These are phyloP conservation scores for Nesogale talazaci DNA, from an alignment of 2,113 vertebrate species.

Conservation along the genomic window DNA sequence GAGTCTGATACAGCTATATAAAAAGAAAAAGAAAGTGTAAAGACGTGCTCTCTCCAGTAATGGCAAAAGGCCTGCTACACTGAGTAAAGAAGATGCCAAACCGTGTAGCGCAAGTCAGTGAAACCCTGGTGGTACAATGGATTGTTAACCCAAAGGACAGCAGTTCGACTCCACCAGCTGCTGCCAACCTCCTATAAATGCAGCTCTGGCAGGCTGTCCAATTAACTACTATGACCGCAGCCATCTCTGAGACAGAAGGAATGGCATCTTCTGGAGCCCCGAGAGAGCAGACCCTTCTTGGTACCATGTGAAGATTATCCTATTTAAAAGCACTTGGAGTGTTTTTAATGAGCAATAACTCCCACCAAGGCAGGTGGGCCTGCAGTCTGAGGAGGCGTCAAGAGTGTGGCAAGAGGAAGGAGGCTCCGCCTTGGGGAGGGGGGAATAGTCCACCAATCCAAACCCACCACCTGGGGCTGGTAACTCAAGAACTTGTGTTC, in stretches of 20 bases:
- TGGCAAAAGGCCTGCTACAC: background rate
- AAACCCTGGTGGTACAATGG: no score
- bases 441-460: background rate
- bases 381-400: background rate
- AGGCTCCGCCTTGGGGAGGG: background rate
- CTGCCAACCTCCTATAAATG: background rate
- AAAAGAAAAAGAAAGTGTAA: background rate
- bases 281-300: background rate
- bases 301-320: background rate
- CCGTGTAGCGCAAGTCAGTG: background rate
- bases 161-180: no score
- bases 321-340: background rate
- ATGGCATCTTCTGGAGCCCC: background rate
- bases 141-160: no score
- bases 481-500: background rate
- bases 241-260: background rate
- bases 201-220: background rate
- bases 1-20: background rate
- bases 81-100: background rate
- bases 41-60: background rate
- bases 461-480: background rate
- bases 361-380: background rate
- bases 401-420: conserved; percentile 26
- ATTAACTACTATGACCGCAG: background rate
- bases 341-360: background rate